Percentiles rank a stretch among this genome's conserved stretches.
Conservation (phyloP, 2,113 vertebrate genomes). For the Chascanopsetta lugubris region DNA sequence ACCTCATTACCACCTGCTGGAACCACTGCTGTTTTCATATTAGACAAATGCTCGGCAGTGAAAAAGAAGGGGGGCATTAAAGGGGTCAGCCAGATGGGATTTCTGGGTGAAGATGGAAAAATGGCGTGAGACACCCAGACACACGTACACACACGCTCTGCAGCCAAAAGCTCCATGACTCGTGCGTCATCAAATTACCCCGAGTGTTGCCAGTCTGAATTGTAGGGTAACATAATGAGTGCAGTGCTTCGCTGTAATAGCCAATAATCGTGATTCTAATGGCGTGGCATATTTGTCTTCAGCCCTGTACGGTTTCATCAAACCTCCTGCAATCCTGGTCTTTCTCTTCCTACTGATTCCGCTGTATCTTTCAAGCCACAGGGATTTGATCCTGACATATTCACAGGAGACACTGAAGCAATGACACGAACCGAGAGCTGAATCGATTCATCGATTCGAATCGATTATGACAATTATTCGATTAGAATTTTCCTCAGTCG, state of each 20-base stretch:
- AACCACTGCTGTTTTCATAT: constrained; percentile 6
- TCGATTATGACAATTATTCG: no score
- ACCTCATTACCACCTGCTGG: constrained; percentile 28
- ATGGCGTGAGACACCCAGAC: constrained; percentile 51
- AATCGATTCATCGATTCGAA: no score
- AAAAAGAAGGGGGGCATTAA: constrained; percentile 38
- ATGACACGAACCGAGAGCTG: constrained; percentile 35
- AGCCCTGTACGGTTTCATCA: constrained; percentile 47
- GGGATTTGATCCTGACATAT: constrained; percentile 25
- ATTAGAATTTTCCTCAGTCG: no score
- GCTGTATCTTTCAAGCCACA: constrained; percentile 41
- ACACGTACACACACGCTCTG: constrained; percentile 18
- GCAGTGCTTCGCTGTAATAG: constrained; percentile 74
- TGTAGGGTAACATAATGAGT: constrained; percentile 73
- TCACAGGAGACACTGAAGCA: constrained; percentile 31
- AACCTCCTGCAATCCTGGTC: constrained; percentile 43
- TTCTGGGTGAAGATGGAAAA: constrained; percentile 68
- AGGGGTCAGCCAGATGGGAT: constrained; percentile 48
- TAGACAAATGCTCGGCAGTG: constrained; percentile 31
- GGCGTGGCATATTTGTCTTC: constrained; percentile 57
- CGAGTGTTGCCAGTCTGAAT: constrained; percentile 73
- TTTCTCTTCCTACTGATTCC: background rate
- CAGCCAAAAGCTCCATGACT: constrained; percentile 65
- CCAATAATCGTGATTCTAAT: constrained; percentile 75
- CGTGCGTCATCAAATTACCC: constrained; percentile 77